Percentiles rank a stretch among this genome's conserved stretches.
Conservation (phyloP, 1,140 invertebrate species). For the Caenorhabditis latens region DNA sequence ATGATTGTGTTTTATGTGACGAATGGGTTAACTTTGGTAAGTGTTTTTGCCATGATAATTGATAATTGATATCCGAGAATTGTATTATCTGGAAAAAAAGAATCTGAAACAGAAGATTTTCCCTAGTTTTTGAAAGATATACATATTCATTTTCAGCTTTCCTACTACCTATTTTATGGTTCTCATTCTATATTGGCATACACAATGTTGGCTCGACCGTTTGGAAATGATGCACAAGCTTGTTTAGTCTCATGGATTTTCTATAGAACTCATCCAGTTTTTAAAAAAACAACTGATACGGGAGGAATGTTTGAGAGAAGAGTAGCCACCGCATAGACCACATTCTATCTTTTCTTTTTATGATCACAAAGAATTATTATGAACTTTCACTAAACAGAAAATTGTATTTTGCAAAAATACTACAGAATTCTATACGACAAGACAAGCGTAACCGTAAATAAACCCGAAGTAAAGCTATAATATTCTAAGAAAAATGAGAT, state of each 20-base stretch:
- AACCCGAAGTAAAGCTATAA: not conserved
- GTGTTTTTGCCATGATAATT: not conserved
- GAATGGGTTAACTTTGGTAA: slow-evolving; percentile 18
- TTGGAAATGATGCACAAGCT: slow-evolving; percentile 25
- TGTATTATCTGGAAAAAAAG: no score
- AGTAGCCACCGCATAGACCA: not conserved
- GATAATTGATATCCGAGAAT: no score
- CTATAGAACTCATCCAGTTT: slow-evolving; percentile 40
- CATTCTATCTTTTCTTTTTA: no score
- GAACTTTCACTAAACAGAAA: no score
- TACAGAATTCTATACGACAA: no score
- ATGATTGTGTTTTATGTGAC: slow-evolving; percentile 39
- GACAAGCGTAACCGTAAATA: no score
- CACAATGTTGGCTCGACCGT: slow-evolving; percentile 13
- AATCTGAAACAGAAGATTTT: not conserved
- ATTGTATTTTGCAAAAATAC: no score
- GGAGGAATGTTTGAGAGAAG: not conserved
- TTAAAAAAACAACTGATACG: not conserved
- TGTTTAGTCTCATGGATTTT: slow-evolving; percentile 35
- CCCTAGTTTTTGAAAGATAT: not conserved
- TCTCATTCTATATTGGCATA: slow-evolving; percentile 11
- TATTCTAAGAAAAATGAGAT: not conserved
- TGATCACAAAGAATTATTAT: no score
- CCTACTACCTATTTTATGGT: slow-evolving; percentile 29
- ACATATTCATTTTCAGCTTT: not conserved